phyloP scores from a whole-genome alignment of 2,888 invertebrate genomes.

The Allacma fusca region DNA sequence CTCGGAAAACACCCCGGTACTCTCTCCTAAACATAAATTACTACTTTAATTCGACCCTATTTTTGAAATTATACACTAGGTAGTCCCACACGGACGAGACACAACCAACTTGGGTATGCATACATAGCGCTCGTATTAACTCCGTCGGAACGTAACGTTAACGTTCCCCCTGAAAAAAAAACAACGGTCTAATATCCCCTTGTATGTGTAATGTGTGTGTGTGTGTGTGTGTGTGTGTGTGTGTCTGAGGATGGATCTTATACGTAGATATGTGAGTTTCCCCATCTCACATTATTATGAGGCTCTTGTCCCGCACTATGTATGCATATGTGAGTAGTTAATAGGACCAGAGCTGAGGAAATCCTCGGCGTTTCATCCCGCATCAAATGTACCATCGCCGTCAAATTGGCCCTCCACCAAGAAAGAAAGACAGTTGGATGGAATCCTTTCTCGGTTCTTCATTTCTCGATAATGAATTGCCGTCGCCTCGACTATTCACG shows the following conservation, averaged over 20 bases:
- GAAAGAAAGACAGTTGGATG: conserved; percentile 35
- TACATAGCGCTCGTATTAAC: conserved; percentile 17
- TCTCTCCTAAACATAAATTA: conserved; percentile 44
- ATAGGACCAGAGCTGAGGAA: background rate
- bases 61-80: conserved; percentile 47
- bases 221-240: conserved; percentile 3
- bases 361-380: conserved; percentile 20
- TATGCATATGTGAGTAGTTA: background rate
- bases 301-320: conserved; percentile 19
- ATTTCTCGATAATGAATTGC: conserved; percentile 37
- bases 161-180: too few species aligned
- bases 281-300: conserved; percentile 18
- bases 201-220: conserved; percentile 20
- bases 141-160: too few species aligned
- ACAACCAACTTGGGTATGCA: conserved; percentile 11
- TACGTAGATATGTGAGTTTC: too few species aligned
- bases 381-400: conserved; percentile 33
- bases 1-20: conserved; percentile 34
- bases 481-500: conserved; percentile 33
- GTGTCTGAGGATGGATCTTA: too few species aligned
- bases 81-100: conserved; percentile 39
- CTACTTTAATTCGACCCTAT: conserved; percentile 46
- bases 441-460: conserved; percentile 42
- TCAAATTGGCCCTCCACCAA: conserved; percentile 41
- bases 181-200: too few species aligned